A percentile compares a stretch with the other conserved stretches of the same genome.
Evolutionary conservation across 2,888 invertebrate genomes (phyloP).

Genomic region (Chrysolina haemoptera): DNA sequence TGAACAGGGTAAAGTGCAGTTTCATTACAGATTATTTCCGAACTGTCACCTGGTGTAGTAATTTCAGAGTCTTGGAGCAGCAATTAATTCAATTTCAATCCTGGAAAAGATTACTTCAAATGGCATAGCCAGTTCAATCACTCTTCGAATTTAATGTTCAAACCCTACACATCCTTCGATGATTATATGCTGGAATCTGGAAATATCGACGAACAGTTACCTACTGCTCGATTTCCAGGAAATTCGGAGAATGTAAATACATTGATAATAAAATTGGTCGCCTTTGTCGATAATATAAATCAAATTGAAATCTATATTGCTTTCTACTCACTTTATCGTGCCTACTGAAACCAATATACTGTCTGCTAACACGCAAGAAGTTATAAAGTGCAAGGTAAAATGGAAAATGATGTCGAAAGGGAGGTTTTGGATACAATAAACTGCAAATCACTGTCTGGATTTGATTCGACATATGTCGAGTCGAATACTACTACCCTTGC

Average conservation of each 20-base stretch:
- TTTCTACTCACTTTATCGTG: constrained; percentile 46
- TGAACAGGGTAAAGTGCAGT: too few species aligned
- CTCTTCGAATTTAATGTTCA: too few species aligned
- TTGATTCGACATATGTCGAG: constrained; percentile 50
- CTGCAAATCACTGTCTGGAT: constrained; percentile 52
- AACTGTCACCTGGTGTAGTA: too few species aligned
- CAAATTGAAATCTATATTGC: constrained; percentile 47
- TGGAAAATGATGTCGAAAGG: constrained; percentile 45
- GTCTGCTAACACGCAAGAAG: constrained; percentile 19
- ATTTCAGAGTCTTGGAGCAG: too few species aligned
- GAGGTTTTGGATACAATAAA: constrained; percentile 53
- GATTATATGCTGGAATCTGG: too few species aligned
- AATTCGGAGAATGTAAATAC: constrained; percentile 18
- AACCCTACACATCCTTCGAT: too few species aligned
- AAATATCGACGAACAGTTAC: not conserved
- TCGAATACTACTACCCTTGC: not conserved
- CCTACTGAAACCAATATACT: constrained; percentile 46
- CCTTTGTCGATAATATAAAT: constrained; percentile 35
- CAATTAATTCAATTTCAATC: too few species aligned
- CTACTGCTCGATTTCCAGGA: not conserved
- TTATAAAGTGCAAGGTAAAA: not conserved
- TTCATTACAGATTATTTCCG: too few species aligned
- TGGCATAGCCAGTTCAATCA: too few species aligned
- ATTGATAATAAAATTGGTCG: constrained; percentile 29
- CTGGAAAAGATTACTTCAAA: too few species aligned